Evolutionary conservation across 2,113 vertebrate species (phyloP), one percentile per base, ranked within the genome.

Genomic region (Eretmochelys imbricata): DNA sequence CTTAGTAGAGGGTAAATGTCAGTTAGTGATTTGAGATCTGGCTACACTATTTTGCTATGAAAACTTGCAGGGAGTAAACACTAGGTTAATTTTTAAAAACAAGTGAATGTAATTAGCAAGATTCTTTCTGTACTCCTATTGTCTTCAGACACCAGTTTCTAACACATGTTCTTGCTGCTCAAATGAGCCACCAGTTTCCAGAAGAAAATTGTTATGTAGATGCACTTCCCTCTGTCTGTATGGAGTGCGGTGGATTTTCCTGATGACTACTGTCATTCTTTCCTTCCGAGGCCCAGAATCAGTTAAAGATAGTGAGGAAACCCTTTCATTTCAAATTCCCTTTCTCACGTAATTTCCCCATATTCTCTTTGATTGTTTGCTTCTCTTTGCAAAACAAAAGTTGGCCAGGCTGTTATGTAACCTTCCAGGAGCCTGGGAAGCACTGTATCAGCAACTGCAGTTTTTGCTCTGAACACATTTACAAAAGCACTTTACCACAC

Each of bases 221-320:
- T 42, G 17, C 57, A 78, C 10, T 2, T 96, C 59, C 81, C 84
- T 78, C 31, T 38, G 72, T 90, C 14, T 83, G 20, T 29, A 16
- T 50, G 22, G 22, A 65, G 53, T 75, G 38, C 82, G 93, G 42
- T 80, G 62, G 84, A 72, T 57, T 76, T 11, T 8, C 65, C 89
- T 48, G 35, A 1, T 84, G 48, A 27, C 85, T 92, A 54, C 29
- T 50, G 2, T 46, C 87, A 46, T 20, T 19, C 93, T 94, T 87
- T 80, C 88, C 87, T 95, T 93, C 65, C 82, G 89, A 93, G 65
- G 24, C 14, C 62, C 81, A 87, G 57, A 55, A 69, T 84, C 65
- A 91, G 55, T 92, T 81, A 10, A 85, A 51, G 78, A 93, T 2
- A 91, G 19, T 2, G 89, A 49, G 35, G 13, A 86, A 20, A 57